Evolutionary conservation across 2,113 vertebrate genomes (phyloP).

Genomic region (Lampris megalopsis): DNA sequence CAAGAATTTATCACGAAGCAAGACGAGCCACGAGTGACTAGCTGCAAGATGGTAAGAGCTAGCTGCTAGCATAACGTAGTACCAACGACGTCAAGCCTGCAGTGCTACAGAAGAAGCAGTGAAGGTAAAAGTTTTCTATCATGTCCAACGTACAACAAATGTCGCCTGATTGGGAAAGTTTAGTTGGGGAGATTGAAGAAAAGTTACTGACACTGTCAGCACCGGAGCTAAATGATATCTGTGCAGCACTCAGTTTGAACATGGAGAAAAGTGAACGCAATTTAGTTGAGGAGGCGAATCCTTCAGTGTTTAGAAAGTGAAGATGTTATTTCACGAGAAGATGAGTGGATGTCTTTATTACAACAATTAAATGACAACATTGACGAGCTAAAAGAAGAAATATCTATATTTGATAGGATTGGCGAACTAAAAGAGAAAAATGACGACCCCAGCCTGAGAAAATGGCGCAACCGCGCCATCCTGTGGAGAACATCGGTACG

Average conservation of each 20-base stretch:
- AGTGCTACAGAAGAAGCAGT: background rate
- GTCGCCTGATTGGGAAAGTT: background rate
- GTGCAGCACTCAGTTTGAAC: background rate
- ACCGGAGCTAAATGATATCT: conserved; percentile 2
- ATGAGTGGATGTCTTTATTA: background rate
- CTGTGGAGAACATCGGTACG: background rate
- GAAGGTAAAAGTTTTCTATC: conserved; percentile 7
- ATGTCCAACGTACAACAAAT: conserved; percentile 3
- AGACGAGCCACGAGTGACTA: too few species aligned
- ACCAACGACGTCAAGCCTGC: background rate
- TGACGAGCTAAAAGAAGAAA: background rate
- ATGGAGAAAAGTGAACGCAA: background rate
- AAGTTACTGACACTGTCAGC: background rate
- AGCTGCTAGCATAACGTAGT: background rate
- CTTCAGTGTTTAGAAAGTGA: background rate
- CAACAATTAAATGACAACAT: background rate
- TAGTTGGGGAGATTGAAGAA: background rate
- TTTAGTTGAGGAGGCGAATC: background rate
- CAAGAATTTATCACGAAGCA: too few species aligned
- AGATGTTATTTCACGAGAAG: too few species aligned
- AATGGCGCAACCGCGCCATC: background rate
- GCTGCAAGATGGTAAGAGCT: background rate
- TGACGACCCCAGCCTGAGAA: background rate
- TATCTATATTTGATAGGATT: conserved; percentile 2
- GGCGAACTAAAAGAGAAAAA: background rate